Evolutionary conservation across 2,797 vertebrate species (phyloP), one percentile per base, ranked within the genome.

Genomic region (Macropodus opercularis): DNA sequence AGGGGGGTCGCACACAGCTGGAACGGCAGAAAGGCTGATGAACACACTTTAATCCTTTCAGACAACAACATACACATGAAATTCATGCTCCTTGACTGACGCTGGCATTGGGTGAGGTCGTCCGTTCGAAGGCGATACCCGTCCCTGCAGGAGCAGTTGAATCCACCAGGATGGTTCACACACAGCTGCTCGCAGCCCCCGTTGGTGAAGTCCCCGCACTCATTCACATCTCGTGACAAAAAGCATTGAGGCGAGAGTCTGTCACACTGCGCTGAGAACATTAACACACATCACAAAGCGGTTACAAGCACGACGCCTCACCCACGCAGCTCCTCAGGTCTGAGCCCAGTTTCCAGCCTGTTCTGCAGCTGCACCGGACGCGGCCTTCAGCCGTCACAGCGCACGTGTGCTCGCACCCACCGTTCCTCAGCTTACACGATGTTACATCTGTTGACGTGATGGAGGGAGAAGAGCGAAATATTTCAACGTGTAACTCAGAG

Each of bases 101-200:
- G 91, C 22, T 72, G 79, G 69, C 94, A 94, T 79, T 89, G 93
- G 51, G 87, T 87, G 54, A 59, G 69, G 57, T 93, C 87, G 3
- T 94, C 94, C 0, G 83, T 89, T 42, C 79, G 87, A 1, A 77
- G 51, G 11, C 75, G n/a, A 39, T 86, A 94, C 0, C 94, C 93
- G 0, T 75, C 71, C 39, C 66, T 84, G 75, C 94, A 94, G 80
- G 79, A 83, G 73, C 94, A 94, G 85, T 90, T 91, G 59, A 91
- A 94, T 2, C 83, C 60, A 3, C 91, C 92, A 0, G 83, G 86
- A 5, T 83, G 75, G 76, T 94, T 94, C 46, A 81, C 38, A 42
- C 94, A 94, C 56, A 91, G 78, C 87, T 94, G 94, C 79, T 93
- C 89, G 57, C 93, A 94, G 14, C 94, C 94, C 3, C 91, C 92